Base-by-base conservation (phyloP, 1,140 invertebrate species). In the Fopius arisanus region DNA sequence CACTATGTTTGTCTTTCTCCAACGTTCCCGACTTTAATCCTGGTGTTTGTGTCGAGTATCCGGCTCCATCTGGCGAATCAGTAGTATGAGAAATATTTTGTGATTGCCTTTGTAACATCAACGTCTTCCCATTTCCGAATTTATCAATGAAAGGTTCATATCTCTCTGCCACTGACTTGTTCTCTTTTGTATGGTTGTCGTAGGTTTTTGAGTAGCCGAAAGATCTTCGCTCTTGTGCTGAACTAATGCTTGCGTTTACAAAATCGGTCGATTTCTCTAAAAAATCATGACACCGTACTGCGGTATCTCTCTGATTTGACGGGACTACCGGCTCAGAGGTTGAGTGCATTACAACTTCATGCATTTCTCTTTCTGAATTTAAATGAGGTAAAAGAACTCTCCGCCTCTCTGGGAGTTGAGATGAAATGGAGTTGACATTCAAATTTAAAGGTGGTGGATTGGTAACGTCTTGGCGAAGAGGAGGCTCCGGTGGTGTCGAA, bases 401-500 rank as follows among this genome's bases (percentile, higher is more conserved):
- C 7, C 77, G 77, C 40, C 78, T 83, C 26, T 79, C 79, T 28
- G 67, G 72, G n/a, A 71, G 54, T n/a, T 80, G 73, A n/a, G 75
- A 7, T 21, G 14, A 23, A 21, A 70, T 68, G 72, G 31, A 4
- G 3, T 48, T 69, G 4, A 29, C 51, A 66, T 72, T 70, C 23
- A 78, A 67, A 67, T 82, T 78, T 0, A 74, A 31, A 19, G 78
- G 74, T 54, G 76, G 43, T 21, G 79, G 77, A 67, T 84, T 86
- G 5, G 82, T 75, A 33, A 84, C 82, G 75, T 86, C 87, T 70
- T 88, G 89, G 31, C 89, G 81, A 54, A 89, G 89, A 26, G 88
- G 89, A 9, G 89, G 89, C 73, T 88, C 84, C 2, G 89, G 89
- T 3, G 89, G 89, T 9, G 82, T 86, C 19, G 83, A 31, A 67